A percentile compares a stretch with the other conserved stretches of the same genome.
phyloP scores from a whole-genome alignment of 2,113 vertebrate genomes.

The Tursiops truncatus region DNA sequence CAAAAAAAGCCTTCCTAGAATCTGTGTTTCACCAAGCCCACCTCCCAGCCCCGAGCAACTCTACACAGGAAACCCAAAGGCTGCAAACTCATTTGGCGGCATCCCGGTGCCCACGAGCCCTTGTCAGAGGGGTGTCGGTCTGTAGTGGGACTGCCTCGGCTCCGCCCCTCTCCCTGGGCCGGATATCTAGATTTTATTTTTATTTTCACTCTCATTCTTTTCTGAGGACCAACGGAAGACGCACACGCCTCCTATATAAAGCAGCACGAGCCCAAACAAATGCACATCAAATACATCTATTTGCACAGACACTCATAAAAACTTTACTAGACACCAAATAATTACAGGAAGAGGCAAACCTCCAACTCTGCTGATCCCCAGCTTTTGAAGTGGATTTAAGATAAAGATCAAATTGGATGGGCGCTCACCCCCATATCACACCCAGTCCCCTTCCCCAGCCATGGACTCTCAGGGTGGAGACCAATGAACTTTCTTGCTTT shows the following conservation, averaged over 20 bases:
- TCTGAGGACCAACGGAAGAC: slow-evolving; percentile 67
- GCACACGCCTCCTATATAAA: slow-evolving; percentile 64
- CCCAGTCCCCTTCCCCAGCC: slow-evolving; percentile 57
- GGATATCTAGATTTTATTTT: background rate
- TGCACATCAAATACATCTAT: slow-evolving; percentile 77
- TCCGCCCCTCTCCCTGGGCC: background rate
- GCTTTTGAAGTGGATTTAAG: slow-evolving; percentile 80
- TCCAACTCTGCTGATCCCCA: slow-evolving; percentile 68
- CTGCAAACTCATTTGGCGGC: background rate
- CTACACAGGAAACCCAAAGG: background rate
- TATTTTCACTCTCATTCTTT: slow-evolving; percentile 57
- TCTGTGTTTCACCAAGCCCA: background rate
- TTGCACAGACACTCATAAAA: slow-evolving; percentile 86
- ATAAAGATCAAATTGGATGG: slow-evolving; percentile 79
- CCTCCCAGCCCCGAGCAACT: background rate
- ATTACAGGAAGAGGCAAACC: slow-evolving; percentile 82
- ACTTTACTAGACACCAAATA: slow-evolving; percentile 84
- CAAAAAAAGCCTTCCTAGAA: slow-evolving; percentile 47
- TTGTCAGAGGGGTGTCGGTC: background rate
- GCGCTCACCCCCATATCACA: slow-evolving; percentile 45
- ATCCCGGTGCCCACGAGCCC: background rate
- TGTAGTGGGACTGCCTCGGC: background rate
- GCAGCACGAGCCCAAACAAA: slow-evolving; percentile 74
- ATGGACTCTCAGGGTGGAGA: slow-evolving; percentile 62
- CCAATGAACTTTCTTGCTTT: slow-evolving; percentile 76